These are phyloP conservation scores for Takifugu ocellatus DNA, from an alignment of 2,797 vertebrate genomes.

Conservation along the genomic window DNA sequence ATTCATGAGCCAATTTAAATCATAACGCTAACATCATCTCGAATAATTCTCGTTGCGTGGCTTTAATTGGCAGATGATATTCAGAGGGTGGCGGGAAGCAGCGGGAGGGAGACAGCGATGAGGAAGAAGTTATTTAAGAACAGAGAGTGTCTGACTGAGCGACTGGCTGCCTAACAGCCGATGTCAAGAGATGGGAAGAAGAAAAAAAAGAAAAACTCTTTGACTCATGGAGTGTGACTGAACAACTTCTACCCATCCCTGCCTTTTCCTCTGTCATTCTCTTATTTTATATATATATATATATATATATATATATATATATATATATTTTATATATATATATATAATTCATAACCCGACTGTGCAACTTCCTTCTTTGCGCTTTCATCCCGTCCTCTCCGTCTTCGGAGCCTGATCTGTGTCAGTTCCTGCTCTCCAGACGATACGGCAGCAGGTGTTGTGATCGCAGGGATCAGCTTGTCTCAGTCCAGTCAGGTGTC, in stretches of 20 bases:
- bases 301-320: conserved; percentile 32
- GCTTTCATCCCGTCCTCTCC: conserved; percentile 1
- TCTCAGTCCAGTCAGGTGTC: conserved; percentile 49
- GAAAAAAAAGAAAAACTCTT: conserved; percentile 26
- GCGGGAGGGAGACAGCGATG: conserved; percentile 33
- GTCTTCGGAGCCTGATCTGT: background rate
- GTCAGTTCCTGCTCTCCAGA: conserved; percentile 49
- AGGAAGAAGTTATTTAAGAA: conserved; percentile 44
- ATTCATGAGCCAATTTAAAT: conserved; percentile 21
- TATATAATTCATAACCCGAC: conserved; percentile 40
- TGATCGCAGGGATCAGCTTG: conserved; percentile 52
- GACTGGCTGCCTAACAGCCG: conserved; percentile 38
- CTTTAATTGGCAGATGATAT: conserved; percentile 34
- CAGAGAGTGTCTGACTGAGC: conserved; percentile 36
- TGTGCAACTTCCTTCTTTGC: conserved; percentile 12
- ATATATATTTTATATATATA: conserved; percentile 32
- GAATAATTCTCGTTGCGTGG: conserved; percentile 17
- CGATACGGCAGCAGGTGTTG: conserved; percentile 59
- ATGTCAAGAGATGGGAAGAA: conserved; percentile 37
- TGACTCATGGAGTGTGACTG: conserved; percentile 40
- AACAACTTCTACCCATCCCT: conserved; percentile 43
- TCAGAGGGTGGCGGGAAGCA: conserved; percentile 11
- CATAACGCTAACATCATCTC: conserved; percentile 9
- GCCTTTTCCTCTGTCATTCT: conserved; percentile 39
- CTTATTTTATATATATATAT: no score